A percentile compares a stretch with the other conserved stretches of the same genome.
phyloP scores from a whole-genome alignment of 2,113 vertebrate species.

The Dolichotis patagonum region DNA sequence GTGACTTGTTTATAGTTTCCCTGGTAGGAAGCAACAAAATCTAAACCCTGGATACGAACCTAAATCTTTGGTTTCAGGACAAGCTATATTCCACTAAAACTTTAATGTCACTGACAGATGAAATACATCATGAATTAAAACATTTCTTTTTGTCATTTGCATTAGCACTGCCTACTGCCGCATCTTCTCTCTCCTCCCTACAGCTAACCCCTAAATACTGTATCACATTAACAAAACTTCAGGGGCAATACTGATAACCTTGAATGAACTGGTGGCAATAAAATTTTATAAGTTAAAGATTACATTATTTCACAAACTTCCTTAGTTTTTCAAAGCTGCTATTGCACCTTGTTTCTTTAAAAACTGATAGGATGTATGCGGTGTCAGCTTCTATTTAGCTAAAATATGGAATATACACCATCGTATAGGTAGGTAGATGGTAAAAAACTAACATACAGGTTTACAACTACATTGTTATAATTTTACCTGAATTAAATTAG shows the following conservation, averaged over 20 bases:
- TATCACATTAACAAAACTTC: not conserved
- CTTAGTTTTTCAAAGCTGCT: not conserved
- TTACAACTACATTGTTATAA: not conserved
- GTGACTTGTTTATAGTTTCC: not conserved
- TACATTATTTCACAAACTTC: not conserved
- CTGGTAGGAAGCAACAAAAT: not conserved
- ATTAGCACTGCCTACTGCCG: not conserved
- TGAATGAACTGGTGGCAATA: conserved; percentile 4
- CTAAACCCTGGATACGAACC: not conserved
- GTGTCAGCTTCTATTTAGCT: not conserved
- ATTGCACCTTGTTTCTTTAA: not conserved
- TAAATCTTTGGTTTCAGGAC: not conserved
- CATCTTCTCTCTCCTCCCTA: not conserved
- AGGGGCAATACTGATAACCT: not conserved
- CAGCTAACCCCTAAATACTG: not conserved
- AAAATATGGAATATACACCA: not conserved
- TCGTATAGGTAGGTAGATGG: not conserved
- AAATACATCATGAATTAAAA: not conserved
- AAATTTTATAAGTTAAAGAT: not conserved
- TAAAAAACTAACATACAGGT: not conserved
- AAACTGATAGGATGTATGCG: not conserved
- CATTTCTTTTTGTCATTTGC: not conserved
- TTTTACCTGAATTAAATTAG: conserved; percentile 29
- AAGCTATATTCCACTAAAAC: not conserved
- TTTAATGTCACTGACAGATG: not conserved